phyloP scores from a whole-genome alignment of 2,113 vertebrate species.

The Xiphias gladius region DNA sequence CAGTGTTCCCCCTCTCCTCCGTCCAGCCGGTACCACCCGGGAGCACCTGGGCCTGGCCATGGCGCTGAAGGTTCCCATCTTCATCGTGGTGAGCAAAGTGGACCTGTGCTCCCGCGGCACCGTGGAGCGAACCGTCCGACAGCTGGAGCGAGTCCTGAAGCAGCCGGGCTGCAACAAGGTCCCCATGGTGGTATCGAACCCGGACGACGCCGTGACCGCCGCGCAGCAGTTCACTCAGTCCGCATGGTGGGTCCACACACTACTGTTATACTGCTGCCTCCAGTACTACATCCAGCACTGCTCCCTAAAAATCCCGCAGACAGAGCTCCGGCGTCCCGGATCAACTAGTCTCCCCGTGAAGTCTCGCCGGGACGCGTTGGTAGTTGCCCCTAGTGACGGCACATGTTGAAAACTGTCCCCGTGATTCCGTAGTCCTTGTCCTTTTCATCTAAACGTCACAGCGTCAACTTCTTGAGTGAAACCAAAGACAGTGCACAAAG shows the following conservation, averaged over 20 bases:
- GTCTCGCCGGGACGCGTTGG: no score
- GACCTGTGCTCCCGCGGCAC: conserved; percentile 92
- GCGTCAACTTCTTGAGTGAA: no score
- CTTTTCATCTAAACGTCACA: no score
- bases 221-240: conserved; percentile 96
- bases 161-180: conserved; percentile 97
- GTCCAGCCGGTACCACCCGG: conserved; percentile 91
- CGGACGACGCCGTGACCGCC: conserved; percentile 94
- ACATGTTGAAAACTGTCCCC: no score
- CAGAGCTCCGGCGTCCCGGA: no score
- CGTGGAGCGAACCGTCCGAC: conserved; percentile 93
- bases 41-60: conserved; percentile 97
- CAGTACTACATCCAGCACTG: no score
- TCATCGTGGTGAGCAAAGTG: conserved; percentile 96
- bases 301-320: no score
- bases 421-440: no score
- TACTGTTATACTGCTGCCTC: no score
- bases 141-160: conserved; percentile 94
- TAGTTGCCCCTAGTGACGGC: no score
- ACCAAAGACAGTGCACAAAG: no score
- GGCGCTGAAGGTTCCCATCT: conserved; percentile 97
- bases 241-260: conserved; percentile 83
- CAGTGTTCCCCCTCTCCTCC: conserved; percentile 12
- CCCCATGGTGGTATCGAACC: conserved; percentile 89
- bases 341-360: no score